Conservation (phyloP, 2,113 vertebrate genomes). For the Alosa alosa region DNA sequence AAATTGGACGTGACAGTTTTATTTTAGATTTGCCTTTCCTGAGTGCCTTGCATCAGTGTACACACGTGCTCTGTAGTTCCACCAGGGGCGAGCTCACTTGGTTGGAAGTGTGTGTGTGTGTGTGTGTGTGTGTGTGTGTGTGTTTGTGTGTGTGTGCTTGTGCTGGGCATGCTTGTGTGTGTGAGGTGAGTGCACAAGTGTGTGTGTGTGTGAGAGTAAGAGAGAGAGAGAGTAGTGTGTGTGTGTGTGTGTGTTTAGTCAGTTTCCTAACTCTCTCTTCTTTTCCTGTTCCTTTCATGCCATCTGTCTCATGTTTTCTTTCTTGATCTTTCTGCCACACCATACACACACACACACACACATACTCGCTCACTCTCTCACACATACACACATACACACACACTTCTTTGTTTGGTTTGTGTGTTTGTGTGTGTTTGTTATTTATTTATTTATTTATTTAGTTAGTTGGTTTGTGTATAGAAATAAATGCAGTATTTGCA, state of each 20-base stretch:
- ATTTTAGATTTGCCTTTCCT: background rate
- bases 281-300: background rate
- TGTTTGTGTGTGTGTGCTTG: background rate
- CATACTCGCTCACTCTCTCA: background rate
- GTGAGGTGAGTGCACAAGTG: background rate
- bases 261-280: background rate
- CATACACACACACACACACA: background rate
- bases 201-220: slow-evolving; percentile 22
- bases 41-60: slow-evolving; percentile 35
- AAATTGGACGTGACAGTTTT: background rate
- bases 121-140: slow-evolving; percentile 31
- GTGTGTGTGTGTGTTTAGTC: slow-evolving; percentile 1
- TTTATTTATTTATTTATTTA: background rate
- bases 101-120: background rate
- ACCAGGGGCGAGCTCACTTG: background rate
- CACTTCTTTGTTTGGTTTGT: background rate
- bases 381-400: slow-evolving; percentile 4
- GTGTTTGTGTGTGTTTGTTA: background rate
- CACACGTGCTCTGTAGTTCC: background rate
- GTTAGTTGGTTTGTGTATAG: background rate
- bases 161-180: no score
- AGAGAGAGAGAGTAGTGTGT: background rate
- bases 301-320: background rate
- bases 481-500: no score
- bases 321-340: background rate